Evolutionary conservation across 2,113 vertebrate species (phyloP).

Genomic region (Addax nasomaculatus): DNA sequence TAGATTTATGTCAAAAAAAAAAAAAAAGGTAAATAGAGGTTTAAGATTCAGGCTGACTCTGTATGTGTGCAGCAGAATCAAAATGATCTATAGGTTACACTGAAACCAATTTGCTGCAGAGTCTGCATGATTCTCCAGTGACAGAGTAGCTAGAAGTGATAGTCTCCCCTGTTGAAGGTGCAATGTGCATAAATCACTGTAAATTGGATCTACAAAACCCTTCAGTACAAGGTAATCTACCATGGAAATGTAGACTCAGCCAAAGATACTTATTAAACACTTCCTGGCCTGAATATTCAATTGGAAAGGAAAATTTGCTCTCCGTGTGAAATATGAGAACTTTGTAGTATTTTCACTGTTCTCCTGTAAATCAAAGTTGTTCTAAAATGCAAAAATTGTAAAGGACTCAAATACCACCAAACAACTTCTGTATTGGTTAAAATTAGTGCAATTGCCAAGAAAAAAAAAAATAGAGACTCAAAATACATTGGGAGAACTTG

Average conservation of each 20-base stretch:
- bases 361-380: neutral
- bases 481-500: neutral
- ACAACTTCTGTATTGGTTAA: neutral
- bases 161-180: neutral
- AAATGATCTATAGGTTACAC: neutral
- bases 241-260: neutral
- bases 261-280: neutral
- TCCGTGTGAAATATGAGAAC: neutral
- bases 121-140: neutral
- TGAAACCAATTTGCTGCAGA: neutral
- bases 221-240: neutral
- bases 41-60: neutral
- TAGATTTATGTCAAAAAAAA: neutral
- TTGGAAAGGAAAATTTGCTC: neutral
- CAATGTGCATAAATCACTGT: neutral
- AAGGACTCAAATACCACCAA: neutral
- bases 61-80: neutral
- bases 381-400: neutral
- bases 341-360: neutral
- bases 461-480: neutral
- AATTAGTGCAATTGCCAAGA: neutral
- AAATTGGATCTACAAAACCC: neutral
- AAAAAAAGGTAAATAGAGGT: neutral
- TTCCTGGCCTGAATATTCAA: neutral
- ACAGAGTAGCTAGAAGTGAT: neutral